phyloP scores from a whole-genome alignment of 2,797 vertebrate genomes.

The Clarias laeviceps region DNA sequence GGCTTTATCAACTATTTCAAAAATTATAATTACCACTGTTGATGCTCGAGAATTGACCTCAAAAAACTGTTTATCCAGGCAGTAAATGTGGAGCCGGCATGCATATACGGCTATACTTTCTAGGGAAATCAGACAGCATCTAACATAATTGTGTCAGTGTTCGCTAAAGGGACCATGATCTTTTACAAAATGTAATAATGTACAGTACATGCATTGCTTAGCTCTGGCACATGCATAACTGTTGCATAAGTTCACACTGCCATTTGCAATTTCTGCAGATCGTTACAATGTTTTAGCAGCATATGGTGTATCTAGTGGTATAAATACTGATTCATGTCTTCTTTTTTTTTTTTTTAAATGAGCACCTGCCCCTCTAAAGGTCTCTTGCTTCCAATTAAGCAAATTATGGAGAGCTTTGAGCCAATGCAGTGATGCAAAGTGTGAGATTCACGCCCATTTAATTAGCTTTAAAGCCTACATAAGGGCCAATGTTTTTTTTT shows the following conservation, averaged over 20 bases:
- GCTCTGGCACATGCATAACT: neutral
- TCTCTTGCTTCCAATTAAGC: slow-evolving; percentile 13
- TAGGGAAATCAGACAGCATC: neutral
- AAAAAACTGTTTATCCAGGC: neutral
- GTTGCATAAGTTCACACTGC: neutral
- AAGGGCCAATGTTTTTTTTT: slow-evolving; percentile 44
- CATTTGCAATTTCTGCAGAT: neutral
- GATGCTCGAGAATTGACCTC: too few relatives aligned
- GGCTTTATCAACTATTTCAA: neutral
- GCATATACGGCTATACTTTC: neutral
- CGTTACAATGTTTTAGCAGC: neutral
- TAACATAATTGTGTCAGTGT: neutral
- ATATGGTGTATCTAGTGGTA: neutral
- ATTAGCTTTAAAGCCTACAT: slow-evolving; percentile 49
- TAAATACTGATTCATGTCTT: neutral
- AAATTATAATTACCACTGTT: too few relatives aligned
- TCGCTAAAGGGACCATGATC: neutral
- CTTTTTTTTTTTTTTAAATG: neutral
- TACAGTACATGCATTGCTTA: neutral
- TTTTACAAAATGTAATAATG: neutral
- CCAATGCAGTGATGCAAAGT: slow-evolving; percentile 27
- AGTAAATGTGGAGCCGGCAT: neutral
- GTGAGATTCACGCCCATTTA: slow-evolving; percentile 17
- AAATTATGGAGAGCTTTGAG: slow-evolving; percentile 9
- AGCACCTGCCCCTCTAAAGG: neutral